Conservation (phyloP, 2,797 vertebrate genomes). For the Zenarchopterus dispar region DNA sequence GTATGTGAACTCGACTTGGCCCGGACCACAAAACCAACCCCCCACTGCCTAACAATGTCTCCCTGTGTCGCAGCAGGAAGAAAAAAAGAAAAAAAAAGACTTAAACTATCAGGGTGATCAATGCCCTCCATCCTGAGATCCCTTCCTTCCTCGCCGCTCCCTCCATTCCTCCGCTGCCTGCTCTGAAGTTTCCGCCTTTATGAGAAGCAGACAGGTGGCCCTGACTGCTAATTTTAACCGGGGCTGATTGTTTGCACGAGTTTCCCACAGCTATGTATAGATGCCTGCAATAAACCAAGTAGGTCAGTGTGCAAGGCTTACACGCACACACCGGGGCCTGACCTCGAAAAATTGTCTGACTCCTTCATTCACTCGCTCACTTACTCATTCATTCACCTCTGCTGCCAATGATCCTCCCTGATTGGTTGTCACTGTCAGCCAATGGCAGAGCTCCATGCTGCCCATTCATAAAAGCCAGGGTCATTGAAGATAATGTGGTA, state of each 20-base stretch:
- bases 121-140: constrained; percentile 31
- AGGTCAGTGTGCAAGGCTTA: constrained; percentile 37
- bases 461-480: constrained; percentile 75
- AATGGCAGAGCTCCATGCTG: constrained; percentile 57
- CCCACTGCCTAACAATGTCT: constrained; percentile 65
- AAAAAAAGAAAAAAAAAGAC: constrained; percentile 24
- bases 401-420: constrained; percentile 33
- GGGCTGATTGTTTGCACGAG: constrained; percentile 48
- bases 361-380: constrained; percentile 63
- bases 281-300: constrained; percentile 57
- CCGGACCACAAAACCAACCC: constrained; percentile 36
- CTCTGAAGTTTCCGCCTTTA: constrained; percentile 51
- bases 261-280: constrained; percentile 73
- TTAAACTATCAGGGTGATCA: constrained; percentile 63
- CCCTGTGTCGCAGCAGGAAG: constrained; percentile 58
- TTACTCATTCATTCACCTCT: constrained; percentile 29
- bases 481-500: constrained; percentile 60
- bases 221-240: constrained; percentile 76
- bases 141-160: constrained; percentile 58
- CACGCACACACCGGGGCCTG: constrained; percentile 33
- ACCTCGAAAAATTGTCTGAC: constrained; percentile 56
- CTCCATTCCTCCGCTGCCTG: constrained; percentile 33
- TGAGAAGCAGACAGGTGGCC: constrained; percentile 70
- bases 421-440: constrained; percentile 65
- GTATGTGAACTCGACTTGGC: constrained; percentile 75